Base-by-base conservation (phyloP, 2,113 vertebrate genomes). In the Microcebus jonahi region DNA sequence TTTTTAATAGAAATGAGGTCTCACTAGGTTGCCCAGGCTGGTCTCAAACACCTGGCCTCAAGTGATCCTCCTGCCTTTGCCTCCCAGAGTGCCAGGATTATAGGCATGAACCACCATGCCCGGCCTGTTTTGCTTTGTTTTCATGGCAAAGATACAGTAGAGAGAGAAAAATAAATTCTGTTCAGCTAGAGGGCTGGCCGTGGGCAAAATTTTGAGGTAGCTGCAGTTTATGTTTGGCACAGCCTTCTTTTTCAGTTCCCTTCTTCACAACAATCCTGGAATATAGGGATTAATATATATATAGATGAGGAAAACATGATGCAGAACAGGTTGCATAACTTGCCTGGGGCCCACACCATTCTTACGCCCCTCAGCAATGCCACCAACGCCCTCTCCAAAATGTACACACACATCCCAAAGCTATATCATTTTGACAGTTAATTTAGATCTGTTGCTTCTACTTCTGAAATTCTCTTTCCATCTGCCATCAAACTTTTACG, bases 381-480 rank as follows among this genome's bases (percentile, higher is more conserved):
- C 25, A 36, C n/a, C 34, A n/a, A 39, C n/a, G 9, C 50, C 45
- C 15, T 88, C 55, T 25, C 31, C 27, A 65, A 71, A 53, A 61
- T 15, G 27, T 23, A 82, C 34, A 57, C 10, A 71, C 31, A 34
- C 9, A 29, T 17, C 36, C 34, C 14, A 6, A 57, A 65, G 27
- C 9, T 57, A 34, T 59, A 7, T 86, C 18, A 59, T 34, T 82
- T 77, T 31, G 6, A 68, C 20, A 7, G 6, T n/a, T 73, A 42
- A 84, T 91, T 70, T 63, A 88, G 29, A 91, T 76, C 23, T 81
- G 42, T 20, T 82, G 27, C 34, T 4, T 27, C 63, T 48, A 9
- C 29, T 50, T 88, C 77, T 34, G 14, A 27, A 65, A 93, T 93
- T 94, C 65, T 96, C 71, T 81, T 65, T 93, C 68, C 23, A 50